These are phyloP conservation scores for Stenchaetothrips biformis DNA, from an alignment of 2,888 invertebrate species.

Conservation along the genomic window DNA sequence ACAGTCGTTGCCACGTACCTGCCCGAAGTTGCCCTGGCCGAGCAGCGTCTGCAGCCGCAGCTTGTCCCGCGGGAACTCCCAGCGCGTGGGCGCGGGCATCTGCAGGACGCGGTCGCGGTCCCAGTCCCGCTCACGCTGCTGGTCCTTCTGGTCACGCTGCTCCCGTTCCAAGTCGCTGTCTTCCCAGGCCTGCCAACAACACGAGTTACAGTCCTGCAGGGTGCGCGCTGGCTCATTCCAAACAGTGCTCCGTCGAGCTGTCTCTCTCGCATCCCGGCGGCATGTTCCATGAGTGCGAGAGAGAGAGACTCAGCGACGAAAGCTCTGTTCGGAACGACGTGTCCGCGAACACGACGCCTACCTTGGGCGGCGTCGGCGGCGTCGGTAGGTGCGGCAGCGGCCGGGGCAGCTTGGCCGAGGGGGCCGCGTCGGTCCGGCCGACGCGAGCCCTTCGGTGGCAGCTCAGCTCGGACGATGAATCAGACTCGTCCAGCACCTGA, in stretches of 20 bases:
- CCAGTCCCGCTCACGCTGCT: constrained; percentile 14
- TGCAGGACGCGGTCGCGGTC: constrained; percentile 31
- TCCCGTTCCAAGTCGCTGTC: constrained; percentile 33
- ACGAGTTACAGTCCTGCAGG: background rate
- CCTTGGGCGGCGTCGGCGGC: constrained; percentile 18
- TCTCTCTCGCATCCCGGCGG: too few species aligned
- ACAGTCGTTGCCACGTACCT: too few species aligned
- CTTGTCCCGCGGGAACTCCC: constrained; percentile 75
- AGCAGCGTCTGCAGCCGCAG: constrained; percentile 70
- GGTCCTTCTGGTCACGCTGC: constrained; percentile 32
- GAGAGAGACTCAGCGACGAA: too few species aligned
- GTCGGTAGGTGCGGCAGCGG: constrained; percentile 38
- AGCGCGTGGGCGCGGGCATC: constrained; percentile 46
- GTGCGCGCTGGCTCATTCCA: too few species aligned
- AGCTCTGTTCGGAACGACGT: too few species aligned
- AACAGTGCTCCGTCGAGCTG: too few species aligned
- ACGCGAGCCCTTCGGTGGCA: constrained; percentile 42
- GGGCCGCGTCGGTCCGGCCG: constrained; percentile 36
- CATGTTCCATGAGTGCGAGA: too few species aligned
- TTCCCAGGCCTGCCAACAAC: constrained; percentile 37
- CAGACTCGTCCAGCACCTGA: constrained; percentile 51
- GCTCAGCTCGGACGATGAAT: constrained; percentile 51
- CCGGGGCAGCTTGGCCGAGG: constrained; percentile 40
- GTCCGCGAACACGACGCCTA: background rate
- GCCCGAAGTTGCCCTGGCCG: constrained; percentile 82